phyloP scores from a whole-genome alignment of 2,888 invertebrate species.

The Emmelina monodactyla region DNA sequence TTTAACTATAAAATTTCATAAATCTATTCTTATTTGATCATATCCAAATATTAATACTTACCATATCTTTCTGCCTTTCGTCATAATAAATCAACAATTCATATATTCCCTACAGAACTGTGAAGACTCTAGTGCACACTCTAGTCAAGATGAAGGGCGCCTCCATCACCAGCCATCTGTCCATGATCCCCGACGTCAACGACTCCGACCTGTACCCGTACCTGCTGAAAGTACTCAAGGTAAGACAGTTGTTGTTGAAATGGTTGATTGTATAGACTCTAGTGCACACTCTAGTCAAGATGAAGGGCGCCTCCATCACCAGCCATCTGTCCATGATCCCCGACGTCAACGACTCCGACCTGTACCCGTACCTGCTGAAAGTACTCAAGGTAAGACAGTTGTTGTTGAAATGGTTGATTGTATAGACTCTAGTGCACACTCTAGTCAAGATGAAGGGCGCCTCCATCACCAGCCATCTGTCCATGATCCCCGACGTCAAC shows the following conservation, averaged over 20 bases:
- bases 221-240: conserved; percentile 81
- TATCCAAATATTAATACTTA: no score
- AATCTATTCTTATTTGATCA: no score
- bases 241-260: no score
- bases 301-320: conserved; percentile 83
- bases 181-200: conserved; percentile 77
- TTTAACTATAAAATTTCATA: no score
- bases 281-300: conserved; percentile 88
- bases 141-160: conserved; percentile 89
- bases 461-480: conserved; percentile 79
- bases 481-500: conserved; percentile 77
- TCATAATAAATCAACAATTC: no score
- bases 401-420: no score
- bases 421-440: conserved; percentile 93
- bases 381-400: conserved; percentile 78
- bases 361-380: conserved; percentile 85
- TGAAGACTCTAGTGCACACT: conserved; percentile 93
- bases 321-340: conserved; percentile 80
- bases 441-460: conserved; percentile 89
- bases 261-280: conserved; percentile 97
- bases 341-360: conserved; percentile 82
- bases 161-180: conserved; percentile 79
- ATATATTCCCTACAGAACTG: conserved; percentile 68
- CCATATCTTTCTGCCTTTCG: no score
- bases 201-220: conserved; percentile 89